phyloP scores from a whole-genome alignment of 2,113 vertebrate species.

The Sisor rabdophorus region DNA sequence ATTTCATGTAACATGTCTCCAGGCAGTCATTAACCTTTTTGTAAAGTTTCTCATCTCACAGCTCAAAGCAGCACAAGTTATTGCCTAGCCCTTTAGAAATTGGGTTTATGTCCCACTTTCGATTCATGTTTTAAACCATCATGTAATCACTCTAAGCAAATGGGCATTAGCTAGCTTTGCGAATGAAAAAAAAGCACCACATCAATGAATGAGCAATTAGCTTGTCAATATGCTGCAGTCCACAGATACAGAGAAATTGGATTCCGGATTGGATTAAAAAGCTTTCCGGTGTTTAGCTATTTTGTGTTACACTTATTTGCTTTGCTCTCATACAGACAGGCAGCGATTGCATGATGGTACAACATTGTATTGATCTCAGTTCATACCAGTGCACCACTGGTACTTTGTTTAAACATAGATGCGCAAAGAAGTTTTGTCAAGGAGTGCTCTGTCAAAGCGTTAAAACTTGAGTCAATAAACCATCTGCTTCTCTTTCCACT shows the following conservation, averaged over 20 bases:
- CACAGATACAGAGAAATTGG: conserved; percentile 64
- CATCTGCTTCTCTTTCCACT: conserved; percentile 56
- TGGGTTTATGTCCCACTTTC: conserved; percentile 39
- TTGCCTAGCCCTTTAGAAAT: conserved; percentile 32
- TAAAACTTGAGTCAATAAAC: conserved; percentile 50
- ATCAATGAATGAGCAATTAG: conserved; percentile 71
- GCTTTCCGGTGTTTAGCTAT: conserved; percentile 59
- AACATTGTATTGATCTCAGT: conserved; percentile 42
- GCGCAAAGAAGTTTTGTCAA: background rate
- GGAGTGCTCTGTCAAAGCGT: conserved; percentile 27
- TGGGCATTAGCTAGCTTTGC: conserved; percentile 56
- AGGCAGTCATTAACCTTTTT: conserved; percentile 41
- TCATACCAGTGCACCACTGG: conserved; percentile 26
- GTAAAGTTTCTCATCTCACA: conserved; percentile 9
- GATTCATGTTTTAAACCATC: conserved; percentile 46
- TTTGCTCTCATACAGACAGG: conserved; percentile 52
- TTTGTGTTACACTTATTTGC: conserved; percentile 55
- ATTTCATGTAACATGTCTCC: conserved; percentile 14
- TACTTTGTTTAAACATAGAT: conserved; percentile 20
- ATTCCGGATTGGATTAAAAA: conserved; percentile 64
- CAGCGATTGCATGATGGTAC: conserved; percentile 26
- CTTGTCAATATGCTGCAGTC: conserved; percentile 67
- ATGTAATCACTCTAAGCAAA: conserved; percentile 52
- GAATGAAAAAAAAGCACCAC: conserved; percentile 64
- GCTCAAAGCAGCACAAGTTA: conserved; percentile 21